Evolutionary conservation across 2,888 invertebrate species (phyloP), one percentile per base, ranked within the genome.

Genomic region (Zhuqinia jingwanae): DNA sequence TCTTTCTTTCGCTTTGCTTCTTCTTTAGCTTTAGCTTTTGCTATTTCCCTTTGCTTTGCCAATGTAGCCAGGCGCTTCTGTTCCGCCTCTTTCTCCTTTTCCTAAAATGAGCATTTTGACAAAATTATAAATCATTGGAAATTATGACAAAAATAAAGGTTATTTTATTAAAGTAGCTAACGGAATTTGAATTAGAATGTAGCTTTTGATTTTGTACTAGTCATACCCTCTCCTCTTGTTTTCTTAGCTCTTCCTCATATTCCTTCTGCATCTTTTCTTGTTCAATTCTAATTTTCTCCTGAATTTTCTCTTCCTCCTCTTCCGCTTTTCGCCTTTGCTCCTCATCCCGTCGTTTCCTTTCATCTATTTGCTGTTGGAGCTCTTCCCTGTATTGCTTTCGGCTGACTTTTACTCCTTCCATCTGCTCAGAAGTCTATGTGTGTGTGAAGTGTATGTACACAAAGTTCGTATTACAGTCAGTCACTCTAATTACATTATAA

Each of bases 321-420:
- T 81, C 25, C 50, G 88, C 88, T 20, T 73, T 83, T 0, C 60
- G 73, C 17, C 50, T 47, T 20, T 50, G 27, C 65, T 90, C 88
- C 30, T 88, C 77, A 22, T 90, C 89, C 2, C 87, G 63, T 10
- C 84, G 45, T 60, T 75, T 80, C 17, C 86, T 88, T 45, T 88
- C 90, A 22, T 89, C 85, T 27, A 90, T 89, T 78, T 90, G 90
- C 30, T 79, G 77, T 27, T 80, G 75, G 22, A 88, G 85, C n/a
- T 85, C 88, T 20, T 56, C 70, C 50, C 76, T 68, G 42, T 88
- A 88, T 11, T 73, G 60, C 17, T 58, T 53, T 6, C 79, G 78
- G 22, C 70, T 85, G 11, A 85, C 63, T 79, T 79, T 85, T 36
- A 85, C 85, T 63, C 79, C 85, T 42, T 70, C 79, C 15, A 73